Base-by-base conservation (phyloP, 2,888 invertebrate genomes). In the Pterostichus madidus region DNA sequence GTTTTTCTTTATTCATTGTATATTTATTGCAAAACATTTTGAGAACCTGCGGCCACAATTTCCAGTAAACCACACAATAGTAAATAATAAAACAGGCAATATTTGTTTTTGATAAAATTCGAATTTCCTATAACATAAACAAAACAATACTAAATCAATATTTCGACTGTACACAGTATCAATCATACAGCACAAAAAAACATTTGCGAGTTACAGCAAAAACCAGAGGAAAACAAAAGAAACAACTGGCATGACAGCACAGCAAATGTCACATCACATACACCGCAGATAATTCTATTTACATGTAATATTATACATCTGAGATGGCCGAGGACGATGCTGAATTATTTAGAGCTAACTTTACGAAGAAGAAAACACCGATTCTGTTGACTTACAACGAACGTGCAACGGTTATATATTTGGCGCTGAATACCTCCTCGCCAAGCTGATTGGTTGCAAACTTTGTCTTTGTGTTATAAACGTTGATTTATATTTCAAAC, bases 401-500 rank as follows among this genome's bases (percentile, higher is more conserved):
- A 81, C 81, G 81, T 81, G 81, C 61, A 53, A 17, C 5, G 81
- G 24, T 73, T 81, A 44, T 81, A 81, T 81, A 81, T 81, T 81
- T 73, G 75, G 73, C 31, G 75, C 24, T 81, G 73, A 73, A 73
- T 81, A 59, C 44, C 44, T 73, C 39, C n/a, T 5, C 49, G 39
- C 15, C 13, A n/a, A 49, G 56, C 71, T 80, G 79, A 80, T 80
- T 80, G 80, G 56, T 64, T 79, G 49, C 77, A 71, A 80, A 71
- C 80, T 71, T 59, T 81, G 71, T 81, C 81, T 81, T 73, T 73
- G 81, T 59, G 56, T 80, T 53, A 77, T 79, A 79, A 56, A 79
- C 46, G 46, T 81, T 81, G 81, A 81, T 81, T 81, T 81, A 81
- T 81, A 73, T 81, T 81, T 81, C 73, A 81, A 81, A 81, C 81